A percentile compares a stretch with the other conserved stretches of the same genome.
phyloP scores from a whole-genome alignment of 2,888 invertebrate species.

The Arge pagana region DNA sequence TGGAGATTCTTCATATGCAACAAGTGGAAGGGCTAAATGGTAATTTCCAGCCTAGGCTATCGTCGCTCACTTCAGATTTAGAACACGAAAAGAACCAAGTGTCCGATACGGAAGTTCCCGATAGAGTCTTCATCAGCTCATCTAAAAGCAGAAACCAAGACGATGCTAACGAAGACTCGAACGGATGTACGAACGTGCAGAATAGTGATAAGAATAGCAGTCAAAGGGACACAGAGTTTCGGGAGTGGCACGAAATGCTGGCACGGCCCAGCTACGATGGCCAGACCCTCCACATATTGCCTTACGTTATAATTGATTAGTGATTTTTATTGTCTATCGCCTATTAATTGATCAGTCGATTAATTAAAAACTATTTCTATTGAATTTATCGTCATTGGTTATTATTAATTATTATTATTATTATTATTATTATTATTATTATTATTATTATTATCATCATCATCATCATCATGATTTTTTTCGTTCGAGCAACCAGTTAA shows the following conservation, averaged over 20 bases:
- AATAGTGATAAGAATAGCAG: conserved; percentile 18
- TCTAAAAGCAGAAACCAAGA: conserved; percentile 27
- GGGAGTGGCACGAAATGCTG: conserved; percentile 90
- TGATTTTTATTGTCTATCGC: conserved; percentile 31
- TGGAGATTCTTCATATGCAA: conserved; percentile 48
- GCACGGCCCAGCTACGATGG: conserved; percentile 75
- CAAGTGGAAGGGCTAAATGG: conserved; percentile 53
- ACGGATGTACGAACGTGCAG: conserved; percentile 36
- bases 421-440: conserved; percentile 27
- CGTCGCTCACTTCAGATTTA: conserved; percentile 28
- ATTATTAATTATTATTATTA: conserved; percentile 34
- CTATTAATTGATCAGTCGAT: conserved; percentile 31
- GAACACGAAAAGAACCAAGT: conserved; percentile 12
- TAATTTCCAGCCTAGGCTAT: conserved; percentile 50
- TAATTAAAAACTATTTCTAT: conserved; percentile 41
- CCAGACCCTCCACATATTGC: conserved; percentile 86
- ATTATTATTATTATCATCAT: conserved; percentile 6
- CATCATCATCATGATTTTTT: conserved; percentile 11
- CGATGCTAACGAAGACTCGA: conserved; percentile 33
- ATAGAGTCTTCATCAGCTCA: conserved; percentile 24
- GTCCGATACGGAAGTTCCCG: conserved; percentile 6
- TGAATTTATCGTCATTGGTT: conserved; percentile 38
- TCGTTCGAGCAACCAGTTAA: conserved; percentile 10
- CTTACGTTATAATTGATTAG: conserved; percentile 95
- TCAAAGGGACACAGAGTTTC: conserved; percentile 69